Evolutionary conservation across 2,113 vertebrate genomes (phyloP), one percentile per base, ranked within the genome.

Genomic region (Platysternon megacephalum): DNA sequence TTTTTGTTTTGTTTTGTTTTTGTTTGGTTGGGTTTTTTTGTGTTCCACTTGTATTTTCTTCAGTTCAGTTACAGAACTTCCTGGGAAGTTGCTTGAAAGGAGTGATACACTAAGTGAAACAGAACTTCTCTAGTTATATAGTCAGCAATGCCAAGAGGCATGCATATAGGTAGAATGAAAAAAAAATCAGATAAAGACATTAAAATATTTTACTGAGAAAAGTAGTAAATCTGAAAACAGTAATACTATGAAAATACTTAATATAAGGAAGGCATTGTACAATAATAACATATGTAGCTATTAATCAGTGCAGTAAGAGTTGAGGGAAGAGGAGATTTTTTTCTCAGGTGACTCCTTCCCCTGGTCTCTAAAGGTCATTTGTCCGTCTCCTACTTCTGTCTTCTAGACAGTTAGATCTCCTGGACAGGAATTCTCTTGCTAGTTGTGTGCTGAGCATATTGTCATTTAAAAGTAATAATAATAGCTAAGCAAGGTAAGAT

Each of bases 401-500:
- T 88, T 82, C 13, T 16, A 56, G 17, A 46, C 0, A 0, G 4
- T 35, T 90, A 94, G 80, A 80, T 8, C 24, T 39, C 29, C 12
- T 56, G 1, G 2, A 2, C 2, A 87, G 46, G 10, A 10, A 78
- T 1, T 0, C 32, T 46, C 29, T 24, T 4, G 6, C 4, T 29
- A 74, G 76, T 44, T 81, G 3, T 53, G 4, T 29, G 6, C 56
- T 79, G 19, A 58, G 11, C 11, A 12, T 21, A 10, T 0, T 32
- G 8, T 51, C 84, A 4, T 11, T 79, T 84, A 76, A 79, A 86
- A 51, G 9, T 3, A 49, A 1, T 10, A 84, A 80, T 14, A 92
- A 76, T 84, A 74, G 1, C 1, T 55, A 51, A 46, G 49, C 2
- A 58, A 79, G 0, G 1, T 12, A 76, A 26, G 16, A 82, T 58